Evolutionary conservation across 2,113 vertebrate genomes (phyloP).

Genomic region (Brachionichthys hirsutus): DNA sequence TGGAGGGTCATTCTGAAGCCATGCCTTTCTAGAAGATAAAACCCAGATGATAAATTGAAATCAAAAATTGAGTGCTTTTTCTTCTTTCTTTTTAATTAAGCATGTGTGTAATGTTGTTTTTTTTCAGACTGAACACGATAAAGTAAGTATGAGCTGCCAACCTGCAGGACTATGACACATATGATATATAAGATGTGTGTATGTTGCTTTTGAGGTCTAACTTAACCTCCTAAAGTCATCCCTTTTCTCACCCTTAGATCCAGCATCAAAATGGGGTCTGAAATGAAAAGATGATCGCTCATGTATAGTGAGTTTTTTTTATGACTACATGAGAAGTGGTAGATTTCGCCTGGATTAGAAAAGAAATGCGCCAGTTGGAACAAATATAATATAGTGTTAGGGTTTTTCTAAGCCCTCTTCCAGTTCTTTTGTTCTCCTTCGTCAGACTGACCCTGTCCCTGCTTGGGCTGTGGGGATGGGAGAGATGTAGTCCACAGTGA

Average conservation of each 20-base stretch:
- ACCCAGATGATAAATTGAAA: slow-evolving; percentile 25
- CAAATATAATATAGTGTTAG: slow-evolving; percentile 14
- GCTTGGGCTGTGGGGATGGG: slow-evolving; percentile 27
- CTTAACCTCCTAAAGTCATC: slow-evolving; percentile 7
- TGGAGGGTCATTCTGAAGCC: slow-evolving; percentile 1
- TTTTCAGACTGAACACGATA: slow-evolving; percentile 15
- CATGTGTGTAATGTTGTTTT: slow-evolving; percentile 10
- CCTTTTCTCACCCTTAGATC: slow-evolving; percentile 16
- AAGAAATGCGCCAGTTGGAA: slow-evolving; percentile 14
- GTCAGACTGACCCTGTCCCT: slow-evolving; percentile 47
- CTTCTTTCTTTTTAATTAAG: slow-evolving; percentile 4
- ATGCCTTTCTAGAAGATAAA: not conserved
- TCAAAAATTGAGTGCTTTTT: slow-evolving; percentile 3
- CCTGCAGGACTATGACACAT: slow-evolving; percentile 3
- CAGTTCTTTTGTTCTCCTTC: no score
- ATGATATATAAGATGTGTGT: slow-evolving; percentile 2
- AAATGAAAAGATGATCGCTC: slow-evolving; percentile 25
- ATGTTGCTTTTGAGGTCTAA: slow-evolving; percentile 25
- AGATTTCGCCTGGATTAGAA: slow-evolving; percentile 19
- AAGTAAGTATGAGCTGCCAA: not conserved
- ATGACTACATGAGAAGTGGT: slow-evolving; percentile 12
- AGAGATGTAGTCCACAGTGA: slow-evolving; percentile 29
- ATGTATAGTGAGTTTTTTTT: slow-evolving; percentile 7
- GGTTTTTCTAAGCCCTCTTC: slow-evolving; percentile 10
- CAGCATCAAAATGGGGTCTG: slow-evolving; percentile 30